These are phyloP conservation scores for Sussaba pulchella DNA, from an alignment of 2,888 invertebrate genomes.

Conservation along the genomic window DNA sequence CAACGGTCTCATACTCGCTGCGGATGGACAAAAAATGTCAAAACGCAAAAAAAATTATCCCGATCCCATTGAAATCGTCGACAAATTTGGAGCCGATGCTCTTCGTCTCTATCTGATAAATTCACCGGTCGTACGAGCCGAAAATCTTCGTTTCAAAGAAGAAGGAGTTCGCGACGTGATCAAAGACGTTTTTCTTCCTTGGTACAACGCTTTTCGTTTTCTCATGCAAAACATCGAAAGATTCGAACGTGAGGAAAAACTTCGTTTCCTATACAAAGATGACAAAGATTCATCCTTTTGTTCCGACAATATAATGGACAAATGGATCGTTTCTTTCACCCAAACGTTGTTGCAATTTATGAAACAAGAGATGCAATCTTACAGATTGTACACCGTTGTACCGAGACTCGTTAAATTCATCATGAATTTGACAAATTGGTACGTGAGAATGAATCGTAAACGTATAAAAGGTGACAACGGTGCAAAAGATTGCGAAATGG, in stretches of 20 bases:
- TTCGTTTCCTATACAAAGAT: constrained; percentile 82
- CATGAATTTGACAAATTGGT: constrained; percentile 99
- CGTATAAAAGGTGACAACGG: constrained; percentile 97
- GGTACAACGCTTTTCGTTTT: constrained; percentile 97
- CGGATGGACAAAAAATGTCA: constrained; percentile 99
- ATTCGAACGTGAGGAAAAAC: constrained; percentile 89
- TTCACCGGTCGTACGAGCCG: constrained; percentile 98
- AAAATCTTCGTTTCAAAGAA: constrained; percentile 98
- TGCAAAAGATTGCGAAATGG: constrained; percentile 91
- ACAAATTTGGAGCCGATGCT: constrained; percentile 98
- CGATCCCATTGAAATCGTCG: constrained; percentile 95
- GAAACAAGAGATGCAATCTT: constrained; percentile 96
- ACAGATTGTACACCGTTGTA: constrained; percentile 97
- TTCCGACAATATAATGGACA: constrained; percentile 94
- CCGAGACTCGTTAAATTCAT: constrained; percentile 97
- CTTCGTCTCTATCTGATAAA: constrained; percentile 97
- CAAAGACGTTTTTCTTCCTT: constrained; percentile 99
- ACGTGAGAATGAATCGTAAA: constrained; percentile 97
- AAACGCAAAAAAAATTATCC: constrained; percentile 99
- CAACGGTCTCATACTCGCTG: constrained; percentile 97
- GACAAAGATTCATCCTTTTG: constrained; percentile 68
- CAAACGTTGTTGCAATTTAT: constrained; percentile 96
- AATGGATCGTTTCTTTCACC: constrained; percentile 98
- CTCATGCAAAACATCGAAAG: constrained; percentile 96
- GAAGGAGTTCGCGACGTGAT: constrained; percentile 98